Conservation (phyloP, 2,797 vertebrate species). For the Hephaestus fuliginosus region DNA sequence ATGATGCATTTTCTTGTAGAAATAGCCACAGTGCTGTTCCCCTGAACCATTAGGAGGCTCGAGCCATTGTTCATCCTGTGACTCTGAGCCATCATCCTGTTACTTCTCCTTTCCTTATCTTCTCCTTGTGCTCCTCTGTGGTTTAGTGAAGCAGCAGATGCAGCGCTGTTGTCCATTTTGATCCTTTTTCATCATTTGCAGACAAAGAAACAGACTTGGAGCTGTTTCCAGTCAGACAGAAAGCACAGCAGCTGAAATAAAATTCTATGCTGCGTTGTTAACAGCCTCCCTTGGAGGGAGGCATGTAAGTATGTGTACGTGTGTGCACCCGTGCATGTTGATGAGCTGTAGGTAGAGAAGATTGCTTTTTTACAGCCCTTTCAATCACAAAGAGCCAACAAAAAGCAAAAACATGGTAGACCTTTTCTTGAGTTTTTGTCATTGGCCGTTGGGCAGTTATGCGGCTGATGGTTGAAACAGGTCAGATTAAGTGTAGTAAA, state of each 20-base stretch:
- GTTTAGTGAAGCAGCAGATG: constrained; percentile 49
- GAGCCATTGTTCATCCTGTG: constrained; percentile 70
- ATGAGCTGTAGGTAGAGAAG: constrained; percentile 63
- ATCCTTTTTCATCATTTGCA: constrained; percentile 68
- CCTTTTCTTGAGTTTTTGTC: constrained; percentile 18
- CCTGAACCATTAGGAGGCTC: constrained; percentile 72
- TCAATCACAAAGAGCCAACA: constrained; percentile 74
- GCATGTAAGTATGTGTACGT: constrained; percentile 23
- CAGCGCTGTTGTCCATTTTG: constrained; percentile 60
- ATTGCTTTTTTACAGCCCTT: constrained; percentile 81
- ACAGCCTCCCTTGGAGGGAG: constrained; percentile 49
- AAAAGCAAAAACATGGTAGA: constrained; percentile 36
- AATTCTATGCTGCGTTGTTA: constrained; percentile 61
- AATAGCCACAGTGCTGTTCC: constrained; percentile 60
- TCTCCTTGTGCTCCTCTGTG: constrained; percentile 47
- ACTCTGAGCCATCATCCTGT: constrained; percentile 61
- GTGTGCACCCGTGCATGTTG: constrained; percentile 49
- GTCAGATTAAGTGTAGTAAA: constrained; percentile 55
- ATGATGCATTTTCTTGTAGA: constrained; percentile 77
- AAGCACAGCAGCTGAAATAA: constrained; percentile 58
- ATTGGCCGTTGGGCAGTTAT: not conserved
- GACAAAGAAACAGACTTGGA: constrained; percentile 56
- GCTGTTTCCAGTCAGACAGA: constrained; percentile 45
- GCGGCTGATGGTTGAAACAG: not conserved
- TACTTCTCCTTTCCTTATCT: constrained; percentile 63